Conservation (phyloP, 2,113 vertebrate species). For the Pyrgilauda ruficollis region DNA sequence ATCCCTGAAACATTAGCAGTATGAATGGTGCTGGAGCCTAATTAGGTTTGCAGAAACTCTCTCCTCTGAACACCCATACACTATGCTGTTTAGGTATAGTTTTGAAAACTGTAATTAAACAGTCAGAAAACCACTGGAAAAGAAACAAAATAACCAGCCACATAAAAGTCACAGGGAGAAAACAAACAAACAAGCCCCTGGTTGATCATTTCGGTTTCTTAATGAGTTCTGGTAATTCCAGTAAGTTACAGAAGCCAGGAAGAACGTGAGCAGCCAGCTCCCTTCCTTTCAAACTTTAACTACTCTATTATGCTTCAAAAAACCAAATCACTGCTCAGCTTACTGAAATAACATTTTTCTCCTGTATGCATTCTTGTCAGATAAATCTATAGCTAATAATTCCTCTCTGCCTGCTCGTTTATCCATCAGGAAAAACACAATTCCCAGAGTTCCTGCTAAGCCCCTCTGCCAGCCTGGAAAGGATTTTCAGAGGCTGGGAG, state of each 20-base stretch:
- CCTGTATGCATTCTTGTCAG: background rate
- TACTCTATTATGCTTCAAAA: background rate
- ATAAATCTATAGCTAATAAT: slow-evolving; percentile 33
- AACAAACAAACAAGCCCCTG: slow-evolving; percentile 32
- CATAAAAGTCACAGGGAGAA: slow-evolving; percentile 25
- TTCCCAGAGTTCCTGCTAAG: background rate
- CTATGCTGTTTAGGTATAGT: slow-evolving; percentile 3
- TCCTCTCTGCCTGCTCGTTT: background rate
- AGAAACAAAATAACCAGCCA: slow-evolving; percentile 18
- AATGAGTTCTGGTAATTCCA: slow-evolving; percentile 22
- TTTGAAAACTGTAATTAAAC: slow-evolving; percentile 53
- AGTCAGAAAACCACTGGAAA: slow-evolving; percentile 41
- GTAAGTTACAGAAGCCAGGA: background rate
- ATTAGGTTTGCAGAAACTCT: slow-evolving; percentile 32
- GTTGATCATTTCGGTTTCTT: background rate
- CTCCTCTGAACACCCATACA: slow-evolving; percentile 8
- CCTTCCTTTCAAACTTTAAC: background rate
- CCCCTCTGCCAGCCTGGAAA: background rate
- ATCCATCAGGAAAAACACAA: background rate
- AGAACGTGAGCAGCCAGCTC: background rate
- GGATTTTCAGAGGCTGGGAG: background rate
- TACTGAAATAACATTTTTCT: background rate
- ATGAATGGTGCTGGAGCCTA: background rate
- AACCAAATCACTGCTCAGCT: background rate
- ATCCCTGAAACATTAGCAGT: background rate